phyloP scores from a whole-genome alignment of 2,113 vertebrate genomes.

The Poeciliopsis retropinna region DNA sequence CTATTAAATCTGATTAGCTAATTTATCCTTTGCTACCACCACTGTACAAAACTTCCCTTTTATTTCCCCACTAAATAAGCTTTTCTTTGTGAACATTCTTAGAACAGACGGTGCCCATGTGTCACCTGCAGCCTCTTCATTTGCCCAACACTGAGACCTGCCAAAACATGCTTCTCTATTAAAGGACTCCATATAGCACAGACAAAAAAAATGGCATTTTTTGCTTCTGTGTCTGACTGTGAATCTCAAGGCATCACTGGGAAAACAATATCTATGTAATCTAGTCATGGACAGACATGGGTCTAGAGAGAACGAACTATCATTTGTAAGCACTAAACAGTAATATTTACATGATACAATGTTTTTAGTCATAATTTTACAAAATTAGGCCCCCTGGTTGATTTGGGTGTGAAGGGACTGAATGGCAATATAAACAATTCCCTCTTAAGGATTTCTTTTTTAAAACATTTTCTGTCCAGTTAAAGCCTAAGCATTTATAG shows the following conservation, averaged over 20 bases:
- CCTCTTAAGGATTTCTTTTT: no score
- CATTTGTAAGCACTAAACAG: background rate
- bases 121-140: conserved; percentile 48
- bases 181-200: conserved; percentile 13
- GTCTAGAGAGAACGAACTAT: background rate
- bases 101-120: conserved; percentile 40
- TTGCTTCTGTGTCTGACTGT: conserved; percentile 20
- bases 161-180: conserved; percentile 47
- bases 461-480: no score
- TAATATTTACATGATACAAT: no score
- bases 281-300: background rate
- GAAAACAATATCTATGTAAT: conserved; percentile 6
- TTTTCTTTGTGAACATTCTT: conserved; percentile 26
- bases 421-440: no score
- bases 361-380: background rate
- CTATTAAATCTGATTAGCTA: conserved; percentile 24
- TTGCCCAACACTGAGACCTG: conserved; percentile 43
- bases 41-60: conserved; percentile 3
- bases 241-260: conserved; percentile 5
- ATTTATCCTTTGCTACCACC: background rate
- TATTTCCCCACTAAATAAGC: conserved; percentile 30
- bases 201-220: background rate
- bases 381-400: background rate
- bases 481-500: no score
- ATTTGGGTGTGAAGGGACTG: no score